Evolutionary conservation across 2,888 invertebrate species (phyloP), one percentile per base, ranked within the genome.

Genomic region (Stratiomys singularior): DNA sequence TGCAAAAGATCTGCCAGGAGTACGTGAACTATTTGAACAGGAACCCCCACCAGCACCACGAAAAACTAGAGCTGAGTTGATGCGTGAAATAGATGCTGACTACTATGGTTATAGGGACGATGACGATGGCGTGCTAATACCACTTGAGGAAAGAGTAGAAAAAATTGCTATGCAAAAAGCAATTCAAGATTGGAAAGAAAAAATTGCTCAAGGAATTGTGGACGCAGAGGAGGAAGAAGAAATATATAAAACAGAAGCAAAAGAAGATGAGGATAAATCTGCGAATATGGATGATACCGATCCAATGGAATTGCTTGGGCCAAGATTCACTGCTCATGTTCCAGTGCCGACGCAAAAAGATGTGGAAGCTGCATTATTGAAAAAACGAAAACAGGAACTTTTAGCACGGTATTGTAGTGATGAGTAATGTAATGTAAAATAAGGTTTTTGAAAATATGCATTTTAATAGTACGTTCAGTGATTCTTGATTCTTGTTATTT

Each of bases 91-190:
- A 52, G 99, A 99, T 88, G 98, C 99, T 0, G 97, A 98, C 87
- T 99, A 99, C 88, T 99, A 99, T 88, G 99, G 99, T 0, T 99
- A 98, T 87, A 89, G 98, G 83, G 99, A 99, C 87, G 99, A 99
- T 83, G 99, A 99, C 84, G 99, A 99, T 86, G 99, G 99, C 0
- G 91, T 98, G 74, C 88, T 99, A 63, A 89, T 96, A 80, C 98
- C 98, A 0, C 85, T 97, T 2, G 99, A 99, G 87, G 89, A 91
- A 81, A 91, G 91, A 79, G 92, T 92, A 44, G 97, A 98, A 88
- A 92, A 91, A 83, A 89, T 90, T 84, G 92, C 94, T 89, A 85
- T 85, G 2, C 83, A 84, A 78, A 82, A 82, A 79, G 91, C 93
- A 0, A 89, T 95, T 1, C 88, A 89, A 5, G 93, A 94, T 82